phyloP scores from a whole-genome alignment of 2,888 invertebrate species.

The Drosophila paramelanica region DNA sequence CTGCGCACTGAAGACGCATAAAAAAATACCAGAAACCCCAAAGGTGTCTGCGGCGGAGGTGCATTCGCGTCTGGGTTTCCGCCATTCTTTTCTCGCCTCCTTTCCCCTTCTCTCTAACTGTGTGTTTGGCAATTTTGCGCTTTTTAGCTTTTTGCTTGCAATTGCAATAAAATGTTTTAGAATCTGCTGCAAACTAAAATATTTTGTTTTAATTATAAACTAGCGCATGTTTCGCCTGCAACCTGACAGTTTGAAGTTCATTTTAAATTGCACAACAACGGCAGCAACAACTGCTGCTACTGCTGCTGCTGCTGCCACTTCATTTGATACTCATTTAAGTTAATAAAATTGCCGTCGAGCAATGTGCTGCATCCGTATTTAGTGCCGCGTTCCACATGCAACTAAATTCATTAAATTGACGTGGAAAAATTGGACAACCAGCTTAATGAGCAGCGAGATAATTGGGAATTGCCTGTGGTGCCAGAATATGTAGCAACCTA shows the following conservation, averaged over 20 bases:
- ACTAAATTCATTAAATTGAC: constrained; percentile 39
- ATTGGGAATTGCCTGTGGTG: constrained; percentile 5
- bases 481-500: background rate
- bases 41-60: constrained; percentile 36
- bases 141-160: constrained; percentile 23
- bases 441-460: constrained; percentile 14
- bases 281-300: background rate
- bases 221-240: constrained; percentile 26
- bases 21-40: constrained; percentile 18
- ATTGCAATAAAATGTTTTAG: constrained; percentile 57
- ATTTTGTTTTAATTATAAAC: constrained; percentile 70
- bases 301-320: constrained; percentile 31
- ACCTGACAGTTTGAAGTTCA: constrained; percentile 52
- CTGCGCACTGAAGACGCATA: constrained; percentile 30
- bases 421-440: constrained; percentile 28
- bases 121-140: constrained; percentile 5
- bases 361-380: constrained; percentile 18
- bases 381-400: constrained; percentile 19
- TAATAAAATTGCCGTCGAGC: constrained; percentile 45
- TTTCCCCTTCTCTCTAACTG: no score
- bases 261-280: constrained; percentile 33
- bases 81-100: background rate
- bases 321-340: constrained; percentile 55
- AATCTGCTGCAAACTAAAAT: constrained; percentile 53
- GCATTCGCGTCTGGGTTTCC: constrained; percentile 4